Conservation (phyloP, 2,888 invertebrate species). For the Autographa pulchrina region DNA sequence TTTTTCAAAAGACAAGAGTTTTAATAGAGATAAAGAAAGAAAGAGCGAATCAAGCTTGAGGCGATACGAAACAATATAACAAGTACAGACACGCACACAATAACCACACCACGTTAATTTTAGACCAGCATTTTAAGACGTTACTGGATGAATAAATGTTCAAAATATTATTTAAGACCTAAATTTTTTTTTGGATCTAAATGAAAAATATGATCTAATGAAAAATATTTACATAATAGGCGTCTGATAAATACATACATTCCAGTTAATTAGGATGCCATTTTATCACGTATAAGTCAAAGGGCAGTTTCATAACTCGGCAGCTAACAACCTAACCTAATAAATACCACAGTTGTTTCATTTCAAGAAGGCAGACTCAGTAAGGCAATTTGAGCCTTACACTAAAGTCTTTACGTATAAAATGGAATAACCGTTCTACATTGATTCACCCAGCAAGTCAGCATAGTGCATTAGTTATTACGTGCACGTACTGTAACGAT, state of each 20-base stretch:
- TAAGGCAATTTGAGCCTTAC: neutral
- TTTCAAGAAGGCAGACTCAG: neutral
- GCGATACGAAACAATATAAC: conserved; percentile 72
- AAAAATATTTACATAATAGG: too few relatives aligned
- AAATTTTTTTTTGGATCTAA: neutral
- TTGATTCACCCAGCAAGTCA: conserved; percentile 59
- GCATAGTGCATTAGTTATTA: conserved; percentile 75
- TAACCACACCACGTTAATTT: conserved; percentile 77
- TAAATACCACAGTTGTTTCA: neutral
- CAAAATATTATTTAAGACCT: too few relatives aligned
- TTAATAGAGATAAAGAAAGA: conserved; percentile 59
- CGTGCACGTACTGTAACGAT: conserved; percentile 85
- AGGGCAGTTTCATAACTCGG: too few relatives aligned
- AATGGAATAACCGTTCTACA: conserved; percentile 15
- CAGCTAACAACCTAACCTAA: too few relatives aligned
- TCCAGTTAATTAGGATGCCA: too few relatives aligned
- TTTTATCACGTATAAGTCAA: too few relatives aligned
- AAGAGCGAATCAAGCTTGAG: conserved; percentile 81
- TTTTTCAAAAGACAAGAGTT: conserved; percentile 32
- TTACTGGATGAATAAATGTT: conserved; percentile 71
- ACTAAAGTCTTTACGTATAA: neutral
- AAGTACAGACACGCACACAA: conserved; percentile 75
- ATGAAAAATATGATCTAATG: too few relatives aligned
- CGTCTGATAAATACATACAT: too few relatives aligned
- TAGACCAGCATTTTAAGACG: conserved; percentile 54